Evolutionary conservation across 2,888 invertebrate species (phyloP).

Genomic region (Micoletzkya japonica): DNA sequence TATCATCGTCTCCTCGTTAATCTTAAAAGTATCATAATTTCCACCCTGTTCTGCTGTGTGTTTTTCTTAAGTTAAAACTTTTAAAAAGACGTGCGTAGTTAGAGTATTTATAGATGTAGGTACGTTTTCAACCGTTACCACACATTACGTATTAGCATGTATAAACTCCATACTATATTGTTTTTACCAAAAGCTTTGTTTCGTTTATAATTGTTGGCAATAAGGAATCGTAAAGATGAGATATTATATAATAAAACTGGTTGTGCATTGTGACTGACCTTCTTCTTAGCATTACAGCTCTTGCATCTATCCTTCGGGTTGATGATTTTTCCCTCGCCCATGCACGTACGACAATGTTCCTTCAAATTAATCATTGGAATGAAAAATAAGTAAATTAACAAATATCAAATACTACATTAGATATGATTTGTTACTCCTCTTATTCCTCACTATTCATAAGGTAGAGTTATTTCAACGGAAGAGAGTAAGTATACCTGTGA

Average conservation of each 20-base stretch:
- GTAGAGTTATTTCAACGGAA: background rate
- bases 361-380: background rate
- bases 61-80: too few relatives aligned
- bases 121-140: too few relatives aligned
- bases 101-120: background rate
- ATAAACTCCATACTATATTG: too few relatives aligned
- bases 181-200: too few relatives aligned
- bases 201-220: too few relatives aligned
- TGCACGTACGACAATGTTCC: slow-evolving; percentile 73
- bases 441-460: background rate
- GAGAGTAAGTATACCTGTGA: slow-evolving; percentile 71
- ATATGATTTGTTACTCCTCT: background rate
- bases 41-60: too few relatives aligned
- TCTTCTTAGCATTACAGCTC: slow-evolving; percentile 86
- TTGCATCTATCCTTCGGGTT: slow-evolving; percentile 86
- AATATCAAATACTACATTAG: background rate
- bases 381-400: background rate
- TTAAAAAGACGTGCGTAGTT: too few relatives aligned
- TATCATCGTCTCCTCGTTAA: slow-evolving; percentile 85
- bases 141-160: too few relatives aligned
- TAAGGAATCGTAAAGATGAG: too few relatives aligned
- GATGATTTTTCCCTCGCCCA: slow-evolving; percentile 77
- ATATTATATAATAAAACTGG: too few relatives aligned
- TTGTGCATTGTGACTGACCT: slow-evolving; percentile 65
- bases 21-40: slow-evolving; percentile 57